Evolutionary conservation across 2,113 vertebrate species (phyloP), one percentile per base, ranked within the genome.

Genomic region (Brachirus orientalis): DNA sequence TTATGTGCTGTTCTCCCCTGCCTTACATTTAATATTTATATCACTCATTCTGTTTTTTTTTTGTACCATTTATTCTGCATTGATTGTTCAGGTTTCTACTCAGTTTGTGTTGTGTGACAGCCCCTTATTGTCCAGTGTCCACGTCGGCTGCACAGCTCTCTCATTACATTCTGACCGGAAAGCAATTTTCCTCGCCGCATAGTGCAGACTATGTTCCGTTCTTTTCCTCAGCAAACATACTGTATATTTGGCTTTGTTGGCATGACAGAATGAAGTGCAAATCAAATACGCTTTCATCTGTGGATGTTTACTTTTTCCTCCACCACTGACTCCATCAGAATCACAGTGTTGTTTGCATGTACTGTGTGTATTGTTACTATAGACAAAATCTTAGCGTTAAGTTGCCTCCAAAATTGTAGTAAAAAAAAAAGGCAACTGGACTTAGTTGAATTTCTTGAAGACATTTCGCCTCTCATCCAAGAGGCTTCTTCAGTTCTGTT

Each of bases 261-360:
- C 44, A 51, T n/a, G n/a, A n/a, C n/a, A n/a, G n/a, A n/a, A n/a
- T n/a, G n/a, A n/a, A n/a, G n/a, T n/a, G n/a, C n/a, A n/a, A n/a
- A n/a, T n/a, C n/a, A n/a, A n/a, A n/a, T n/a, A n/a, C n/a, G n/a
- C n/a, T 3, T 56, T 77, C 22, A 47, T 1, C 45, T 38, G 66
- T 47, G 20, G 58, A 59, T 63, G 54, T 50, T 72, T 71, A 37
- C 50, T 50, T 63, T 63, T 45, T n/a, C n/a, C 40, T 56, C 4
- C 0, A 48, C 63, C 50, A 57, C 2, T 9, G 0, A 9, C 6
- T n/a, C n/a, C n/a, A n/a, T n/a, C n/a, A n/a, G 16, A 9, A 5
- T 48, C n/a, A 16, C 6, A 16, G 16, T 35, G 28, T 18, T 50
- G 16, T 45, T 7, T 22, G 38, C 33, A 12, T 36, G 8, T 62